Conservation (phyloP, 2,888 invertebrate species). For the Drosophila gaucha region DNA sequence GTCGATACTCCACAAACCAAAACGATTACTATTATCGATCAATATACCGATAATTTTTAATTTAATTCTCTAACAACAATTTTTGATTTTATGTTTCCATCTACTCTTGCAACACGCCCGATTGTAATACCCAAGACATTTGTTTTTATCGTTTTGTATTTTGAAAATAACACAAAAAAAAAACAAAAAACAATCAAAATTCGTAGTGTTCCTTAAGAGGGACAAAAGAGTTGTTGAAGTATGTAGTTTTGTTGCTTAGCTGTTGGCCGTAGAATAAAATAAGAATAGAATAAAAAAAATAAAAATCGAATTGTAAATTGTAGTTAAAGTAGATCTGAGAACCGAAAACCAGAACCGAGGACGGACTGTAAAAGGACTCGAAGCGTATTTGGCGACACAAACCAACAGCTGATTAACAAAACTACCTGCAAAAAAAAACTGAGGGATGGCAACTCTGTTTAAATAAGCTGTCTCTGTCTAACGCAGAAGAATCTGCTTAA, state of each 20-base stretch:
- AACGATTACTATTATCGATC: too few species aligned
- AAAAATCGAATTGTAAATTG: conserved; percentile 28
- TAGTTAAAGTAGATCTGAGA: conserved; percentile 33
- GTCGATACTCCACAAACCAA: too few species aligned
- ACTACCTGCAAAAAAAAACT: conserved; percentile 41
- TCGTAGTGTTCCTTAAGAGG: conserved; percentile 45
- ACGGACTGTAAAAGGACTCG: conserved; percentile 20
- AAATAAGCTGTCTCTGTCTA: background rate
- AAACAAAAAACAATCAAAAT: conserved; percentile 18
- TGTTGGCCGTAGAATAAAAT: conserved; percentile 67
- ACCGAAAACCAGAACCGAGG: conserved; percentile 5
- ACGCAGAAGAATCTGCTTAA: too few species aligned
- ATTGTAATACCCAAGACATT: conserved; percentile 9
- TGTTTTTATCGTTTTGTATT: conserved; percentile 51
- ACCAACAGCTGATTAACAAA: conserved; percentile 76
- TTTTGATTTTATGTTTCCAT: background rate
- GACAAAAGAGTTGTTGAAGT: conserved; percentile 38
- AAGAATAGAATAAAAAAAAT: conserved; percentile 39
- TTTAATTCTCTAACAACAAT: background rate
- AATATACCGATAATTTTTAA: background rate
- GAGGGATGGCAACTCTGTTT: background rate
- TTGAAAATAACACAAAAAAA: conserved; percentile 40
- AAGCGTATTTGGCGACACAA: conserved; percentile 5
- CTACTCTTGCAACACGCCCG: conserved; percentile 19
- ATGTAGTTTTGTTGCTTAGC: conserved; percentile 78